Evolutionary conservation across 2,113 vertebrate genomes (phyloP).

Genomic region (Talpa occidentalis): DNA sequence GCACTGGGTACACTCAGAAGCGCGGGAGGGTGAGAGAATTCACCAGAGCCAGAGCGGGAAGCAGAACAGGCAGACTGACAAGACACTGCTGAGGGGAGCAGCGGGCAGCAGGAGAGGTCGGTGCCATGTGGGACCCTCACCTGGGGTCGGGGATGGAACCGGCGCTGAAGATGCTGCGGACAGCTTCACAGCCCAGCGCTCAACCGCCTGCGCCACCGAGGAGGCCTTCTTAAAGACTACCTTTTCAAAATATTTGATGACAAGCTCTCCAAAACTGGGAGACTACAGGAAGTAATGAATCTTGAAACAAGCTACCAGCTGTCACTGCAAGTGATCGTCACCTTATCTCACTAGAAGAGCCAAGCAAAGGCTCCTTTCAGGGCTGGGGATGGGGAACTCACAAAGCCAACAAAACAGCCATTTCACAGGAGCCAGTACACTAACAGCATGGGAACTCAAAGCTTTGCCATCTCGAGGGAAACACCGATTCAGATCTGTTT

Average conservation of each 20-base stretch:
- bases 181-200: too few relatives aligned
- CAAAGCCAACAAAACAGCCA: background rate
- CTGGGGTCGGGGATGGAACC: too few relatives aligned
- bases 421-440: background rate
- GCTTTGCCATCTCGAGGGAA: background rate
- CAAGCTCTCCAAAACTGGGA: background rate
- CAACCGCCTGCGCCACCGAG: too few relatives aligned
- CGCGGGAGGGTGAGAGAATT: too few relatives aligned
- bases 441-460: background rate
- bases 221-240: background rate
- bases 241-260: conserved; percentile 34
- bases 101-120: too few relatives aligned
- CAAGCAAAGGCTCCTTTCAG: background rate
- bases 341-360: background rate
- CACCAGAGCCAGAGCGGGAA: too few relatives aligned
- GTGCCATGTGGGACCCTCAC: too few relatives aligned
- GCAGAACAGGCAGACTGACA: too few relatives aligned
- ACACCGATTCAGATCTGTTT: background rate
- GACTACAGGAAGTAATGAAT: background rate
- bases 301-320: background rate
- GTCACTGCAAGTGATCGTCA: background rate
- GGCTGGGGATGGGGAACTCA: background rate
- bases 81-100: too few relatives aligned
- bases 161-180: too few relatives aligned
- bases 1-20: too few relatives aligned